Percentiles rank a stretch among this genome's conserved stretches.
These are phyloP conservation scores for Tupaia tana DNA, from an alignment of 2,113 vertebrate genomes.

Conservation along the genomic window DNA sequence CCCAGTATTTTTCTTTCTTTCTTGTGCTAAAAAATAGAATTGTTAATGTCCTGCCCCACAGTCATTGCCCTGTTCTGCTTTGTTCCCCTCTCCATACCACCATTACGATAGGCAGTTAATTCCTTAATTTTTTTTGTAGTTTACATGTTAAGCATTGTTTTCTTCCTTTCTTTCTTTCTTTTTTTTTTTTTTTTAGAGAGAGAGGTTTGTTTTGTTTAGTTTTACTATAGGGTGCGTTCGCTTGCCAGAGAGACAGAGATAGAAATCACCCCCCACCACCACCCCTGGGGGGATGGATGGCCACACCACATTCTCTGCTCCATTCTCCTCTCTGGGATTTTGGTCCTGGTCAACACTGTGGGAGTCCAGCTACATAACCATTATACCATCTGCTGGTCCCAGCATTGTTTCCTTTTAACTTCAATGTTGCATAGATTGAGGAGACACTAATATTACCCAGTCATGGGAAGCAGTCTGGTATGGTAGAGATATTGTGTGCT, in stretches of 20 bases:
- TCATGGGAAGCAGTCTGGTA: conserved; percentile 30
- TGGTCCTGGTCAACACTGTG: no score
- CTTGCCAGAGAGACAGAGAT: no score
- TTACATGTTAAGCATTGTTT: conserved; percentile 47
- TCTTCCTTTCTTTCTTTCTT: background rate
- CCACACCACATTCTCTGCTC: no score
- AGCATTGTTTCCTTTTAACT: conserved; percentile 47
- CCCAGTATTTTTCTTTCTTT: background rate
- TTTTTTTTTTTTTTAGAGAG: no score
- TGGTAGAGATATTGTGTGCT: conserved; percentile 51
- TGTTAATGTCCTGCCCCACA: background rate
- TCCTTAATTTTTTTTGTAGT: conserved; percentile 61
- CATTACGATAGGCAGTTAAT: conserved; percentile 39
- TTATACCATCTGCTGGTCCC: no score
- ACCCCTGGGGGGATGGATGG: no score
- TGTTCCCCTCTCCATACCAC: background rate
- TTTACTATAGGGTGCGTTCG: no score
- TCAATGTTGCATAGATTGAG: conserved; percentile 47
- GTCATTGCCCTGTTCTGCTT: background rate
- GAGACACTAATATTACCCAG: conserved; percentile 9
- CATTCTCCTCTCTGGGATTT: no score
- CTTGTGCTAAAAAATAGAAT: conserved; percentile 39
- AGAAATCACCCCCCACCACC: no score
- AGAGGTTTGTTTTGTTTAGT: no score
- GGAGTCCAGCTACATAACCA: no score